Base-by-base conservation (phyloP, 2,797 vertebrate genomes). In the Sebastes flavidus region DNA sequence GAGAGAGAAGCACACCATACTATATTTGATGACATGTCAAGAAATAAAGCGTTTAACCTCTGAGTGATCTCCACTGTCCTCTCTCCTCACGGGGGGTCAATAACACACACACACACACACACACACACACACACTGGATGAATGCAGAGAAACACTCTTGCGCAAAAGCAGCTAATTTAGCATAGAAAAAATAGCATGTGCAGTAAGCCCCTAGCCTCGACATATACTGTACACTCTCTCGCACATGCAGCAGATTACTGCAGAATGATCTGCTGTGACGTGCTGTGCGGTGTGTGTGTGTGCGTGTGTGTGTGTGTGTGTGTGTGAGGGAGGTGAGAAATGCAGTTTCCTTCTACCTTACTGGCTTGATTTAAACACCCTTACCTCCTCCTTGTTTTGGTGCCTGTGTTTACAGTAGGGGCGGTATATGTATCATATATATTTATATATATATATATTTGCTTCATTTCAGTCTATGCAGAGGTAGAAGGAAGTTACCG, bases 1-100 rank as follows among this genome's bases (percentile, higher is more conserved):
- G 59, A 62, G 65, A 76, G 62, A 49, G 77, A 46, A 20, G 42
- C 42, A 75, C 46, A 73, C 75, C 25, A 6, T 55, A 75, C 29
- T 84, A 18, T 84, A 89, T 87, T 88, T 89, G 88, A 91, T 85
- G 86, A 92, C 89, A 77, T 69, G 77, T 88, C 87, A 81, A 77
- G 78, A 91, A 86, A 87, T 83, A 77, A 89, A 86, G 55, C 56
- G 32, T 89, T 93, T 90, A 91, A 93, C 88, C 91, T 89, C 86
- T 22, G 72, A 81, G 72, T 87, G 85, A 85, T 89, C 80, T 79
- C 75, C 2, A 25, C 66, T 85, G 85, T 86, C 78, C 77, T 82
- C 27, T 65, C 3, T 22, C 38, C 75, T 75, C 4, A 10, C 20
- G 16, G 22, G 29, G 54, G 70, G 85, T 77, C 82, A 72, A 27